Evolutionary conservation across 2,888 invertebrate genomes (phyloP), one percentile per base, ranked within the genome.

Genomic region (Diplazon laetatorius): DNA sequence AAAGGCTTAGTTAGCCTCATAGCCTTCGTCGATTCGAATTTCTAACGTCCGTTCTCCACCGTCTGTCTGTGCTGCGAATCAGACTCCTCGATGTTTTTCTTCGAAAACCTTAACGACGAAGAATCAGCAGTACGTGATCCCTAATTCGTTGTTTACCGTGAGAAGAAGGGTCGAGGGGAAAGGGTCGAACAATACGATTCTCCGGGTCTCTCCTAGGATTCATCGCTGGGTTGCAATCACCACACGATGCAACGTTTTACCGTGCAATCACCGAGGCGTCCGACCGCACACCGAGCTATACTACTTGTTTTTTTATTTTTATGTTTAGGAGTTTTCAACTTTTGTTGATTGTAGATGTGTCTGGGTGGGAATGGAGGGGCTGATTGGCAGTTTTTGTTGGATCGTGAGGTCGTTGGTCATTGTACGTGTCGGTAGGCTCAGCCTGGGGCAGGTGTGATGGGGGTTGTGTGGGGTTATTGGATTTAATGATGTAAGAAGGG

Each of bases 121-220:
- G 78, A 74, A 74, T 78, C 78, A 78, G 74, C 78, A 70, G 74
- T 78, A 78, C 78, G 78, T 78, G 78, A 74, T 78, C 78, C 44
- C 78, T 74, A 74, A 78, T 78, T 78, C 70, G 78, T 60, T 78
- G 78, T 78, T 78, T 78, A 70, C 74, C 30, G 55, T n/a, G n/a
- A n/a, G n/a, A n/a, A 50, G 30, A 22, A 59, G n/a, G 65, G 74
- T 66, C 70, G 46, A 39, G 18, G n/a, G 42, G 52, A 35, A 16
- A 12, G 69, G 42, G 39, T 66, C 59, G 44, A 68, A 55, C 55
- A 68, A 68, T 44, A 39, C 55, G 42, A 55, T 68, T 55, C n/a
- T 30, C 42, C 25, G 22, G 66, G 66, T 30, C 25, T 39, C 16
- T 42, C 39, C n/a, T n/a, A 37, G 2, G 65, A 52, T 30, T 16